phyloP scores from a whole-genome alignment of 2,113 vertebrate genomes.

The Rhizomys pruinosus region DNA sequence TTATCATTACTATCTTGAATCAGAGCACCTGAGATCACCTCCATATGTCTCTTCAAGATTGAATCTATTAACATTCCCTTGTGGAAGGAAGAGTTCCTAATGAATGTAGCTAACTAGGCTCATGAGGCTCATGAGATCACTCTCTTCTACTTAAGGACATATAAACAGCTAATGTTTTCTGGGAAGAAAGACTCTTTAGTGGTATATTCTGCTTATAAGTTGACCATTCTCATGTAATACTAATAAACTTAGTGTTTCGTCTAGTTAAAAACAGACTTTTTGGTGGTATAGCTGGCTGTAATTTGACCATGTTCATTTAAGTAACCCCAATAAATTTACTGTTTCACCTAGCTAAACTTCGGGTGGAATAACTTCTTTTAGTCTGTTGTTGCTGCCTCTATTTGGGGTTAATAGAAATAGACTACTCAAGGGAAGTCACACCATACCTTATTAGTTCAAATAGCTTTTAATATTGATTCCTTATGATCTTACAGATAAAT shows the following conservation, averaged over 20 bases:
- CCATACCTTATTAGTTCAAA: background rate
- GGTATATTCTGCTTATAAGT: background rate
- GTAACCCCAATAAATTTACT: background rate
- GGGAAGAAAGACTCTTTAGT: background rate
- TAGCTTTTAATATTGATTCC: background rate
- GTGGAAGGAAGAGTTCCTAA: background rate
- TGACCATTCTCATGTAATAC: background rate
- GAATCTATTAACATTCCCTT: background rate
- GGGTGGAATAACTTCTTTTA: background rate
- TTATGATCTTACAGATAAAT: background rate
- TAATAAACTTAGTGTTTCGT: background rate
- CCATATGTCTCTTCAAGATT: background rate
- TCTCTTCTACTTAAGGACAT: background rate
- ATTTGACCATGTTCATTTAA: background rate
- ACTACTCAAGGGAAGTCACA: background rate
- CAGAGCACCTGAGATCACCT: background rate
- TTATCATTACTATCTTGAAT: background rate
- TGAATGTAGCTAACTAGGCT: background rate
- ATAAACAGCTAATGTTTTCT: background rate
- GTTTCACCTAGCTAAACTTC: background rate
- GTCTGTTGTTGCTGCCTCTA: background rate
- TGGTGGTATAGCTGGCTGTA: background rate
- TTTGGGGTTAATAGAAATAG: background rate
- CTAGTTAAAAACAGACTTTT: background rate
- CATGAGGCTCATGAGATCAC: background rate